Evolutionary conservation across 1,140 invertebrate species (phyloP).

Genomic region (Bradysia coprophila): DNA sequence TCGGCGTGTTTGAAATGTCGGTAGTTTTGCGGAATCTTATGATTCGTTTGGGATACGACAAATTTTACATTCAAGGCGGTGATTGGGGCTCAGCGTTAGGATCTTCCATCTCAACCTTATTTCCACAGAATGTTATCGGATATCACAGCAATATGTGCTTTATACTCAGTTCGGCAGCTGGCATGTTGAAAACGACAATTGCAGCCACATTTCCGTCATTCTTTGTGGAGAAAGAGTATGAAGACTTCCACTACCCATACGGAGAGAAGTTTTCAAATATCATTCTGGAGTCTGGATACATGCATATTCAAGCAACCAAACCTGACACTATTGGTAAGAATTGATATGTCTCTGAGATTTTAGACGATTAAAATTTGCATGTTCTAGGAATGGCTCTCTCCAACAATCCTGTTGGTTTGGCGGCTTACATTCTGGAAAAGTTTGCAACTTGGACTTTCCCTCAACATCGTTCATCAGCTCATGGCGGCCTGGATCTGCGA

Average conservation of each 20-base stretch:
- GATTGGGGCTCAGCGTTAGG: slow-evolving; percentile 58
- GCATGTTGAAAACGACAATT: slow-evolving; percentile 17
- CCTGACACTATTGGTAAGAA: slow-evolving; percentile 57
- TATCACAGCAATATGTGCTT: slow-evolving; percentile 40
- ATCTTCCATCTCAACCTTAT: slow-evolving; percentile 41
- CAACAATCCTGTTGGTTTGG: slow-evolving; percentile 52
- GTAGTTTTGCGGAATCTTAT: slow-evolving; percentile 68
- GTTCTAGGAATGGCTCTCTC: slow-evolving; percentile 28
- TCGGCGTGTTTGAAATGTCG: slow-evolving; percentile 40
- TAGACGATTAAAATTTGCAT: neutral
- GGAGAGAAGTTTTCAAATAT: slow-evolving; percentile 26
- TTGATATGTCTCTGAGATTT: neutral
- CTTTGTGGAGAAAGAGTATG: slow-evolving; percentile 32
- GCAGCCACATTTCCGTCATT: slow-evolving; percentile 31
- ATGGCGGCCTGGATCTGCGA: slow-evolving; percentile 46
- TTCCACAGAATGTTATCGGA: slow-evolving; percentile 41
- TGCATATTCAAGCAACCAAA: slow-evolving; percentile 73
- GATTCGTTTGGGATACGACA: slow-evolving; percentile 50
- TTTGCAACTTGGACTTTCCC: slow-evolving; percentile 58
- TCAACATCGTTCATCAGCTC: slow-evolving; percentile 29
- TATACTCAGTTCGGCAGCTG: slow-evolving; percentile 8
- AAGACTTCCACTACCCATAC: slow-evolving; percentile 43
- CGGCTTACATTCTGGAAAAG: slow-evolving; percentile 73
- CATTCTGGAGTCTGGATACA: slow-evolving; percentile 57
- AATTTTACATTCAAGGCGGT: slow-evolving; percentile 67